phyloP scores from a whole-genome alignment of 2,797 vertebrate genomes.

The Bradypus variegatus region DNA sequence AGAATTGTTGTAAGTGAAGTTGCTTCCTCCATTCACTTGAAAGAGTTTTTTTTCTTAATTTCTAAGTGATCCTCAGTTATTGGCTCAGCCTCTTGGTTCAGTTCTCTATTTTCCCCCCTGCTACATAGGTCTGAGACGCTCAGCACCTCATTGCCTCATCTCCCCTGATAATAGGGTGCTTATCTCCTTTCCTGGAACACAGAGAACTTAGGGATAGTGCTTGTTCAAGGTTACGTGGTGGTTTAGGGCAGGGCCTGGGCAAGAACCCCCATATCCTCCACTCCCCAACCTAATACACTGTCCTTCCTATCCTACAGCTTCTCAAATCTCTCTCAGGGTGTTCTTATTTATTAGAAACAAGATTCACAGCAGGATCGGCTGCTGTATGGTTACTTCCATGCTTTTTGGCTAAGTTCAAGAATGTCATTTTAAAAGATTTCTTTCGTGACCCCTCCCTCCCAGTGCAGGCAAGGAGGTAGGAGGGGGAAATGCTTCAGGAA shows the following conservation, averaged over 20 bases:
- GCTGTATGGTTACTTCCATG: neutral
- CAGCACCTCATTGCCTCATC: neutral
- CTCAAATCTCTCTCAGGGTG: neutral
- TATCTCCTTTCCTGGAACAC: neutral
- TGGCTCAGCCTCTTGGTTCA: neutral
- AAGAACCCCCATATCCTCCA: neutral
- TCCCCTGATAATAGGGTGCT: neutral
- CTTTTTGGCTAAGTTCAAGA: neutral
- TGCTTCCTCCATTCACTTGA: neutral
- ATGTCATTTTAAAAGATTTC: neutral
- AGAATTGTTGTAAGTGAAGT: neutral
- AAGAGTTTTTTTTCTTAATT: neutral
- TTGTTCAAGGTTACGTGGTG: too few species aligned
- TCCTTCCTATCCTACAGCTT: neutral
- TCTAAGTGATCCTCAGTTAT: neutral
- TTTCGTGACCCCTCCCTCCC: neutral
- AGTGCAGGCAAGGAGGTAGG: neutral
- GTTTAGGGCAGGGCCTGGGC: neutral
- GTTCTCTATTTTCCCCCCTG: neutral
- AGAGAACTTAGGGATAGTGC: neutral
- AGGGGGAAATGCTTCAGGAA: neutral
- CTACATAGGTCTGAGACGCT: neutral
- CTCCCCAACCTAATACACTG: rapidly evolving
- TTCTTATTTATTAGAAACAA: neutral
- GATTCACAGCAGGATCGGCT: neutral